Conservation (phyloP, 2,888 invertebrate species). For the Tortrix viridana region DNA sequence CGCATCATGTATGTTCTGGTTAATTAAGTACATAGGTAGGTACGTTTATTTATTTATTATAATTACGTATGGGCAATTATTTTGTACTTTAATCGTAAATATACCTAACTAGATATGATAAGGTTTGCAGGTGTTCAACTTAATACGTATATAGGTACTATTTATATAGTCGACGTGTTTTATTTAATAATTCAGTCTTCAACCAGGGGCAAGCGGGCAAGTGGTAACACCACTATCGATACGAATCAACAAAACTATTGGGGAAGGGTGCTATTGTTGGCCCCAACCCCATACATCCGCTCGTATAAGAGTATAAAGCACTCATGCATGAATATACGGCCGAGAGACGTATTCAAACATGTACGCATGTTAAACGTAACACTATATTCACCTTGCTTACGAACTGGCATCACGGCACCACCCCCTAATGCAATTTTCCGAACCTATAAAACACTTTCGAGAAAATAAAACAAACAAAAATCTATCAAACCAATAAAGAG, state of each 20-base stretch:
- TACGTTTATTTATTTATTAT: too few species aligned
- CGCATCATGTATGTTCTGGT: too few species aligned
- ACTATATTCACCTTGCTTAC: conserved; percentile 88
- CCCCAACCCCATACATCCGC: conserved; percentile 50
- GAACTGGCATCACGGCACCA: conserved; percentile 88
- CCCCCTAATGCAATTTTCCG: conserved; percentile 77
- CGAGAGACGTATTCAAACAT: background rate
- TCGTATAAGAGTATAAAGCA: conserved; percentile 22
- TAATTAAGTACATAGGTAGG: too few species aligned
- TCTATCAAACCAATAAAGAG: conserved; percentile 62
- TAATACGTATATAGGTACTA: too few species aligned
- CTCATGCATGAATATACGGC: conserved; percentile 16
- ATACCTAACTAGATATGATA: too few species aligned
- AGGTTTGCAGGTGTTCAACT: too few species aligned
- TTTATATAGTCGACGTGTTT: background rate
- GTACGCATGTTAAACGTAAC: conserved; percentile 17
- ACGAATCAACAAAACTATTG: conserved; percentile 51
- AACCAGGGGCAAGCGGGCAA: background rate
- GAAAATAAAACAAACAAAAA: conserved; percentile 65
- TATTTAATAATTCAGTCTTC: conserved; percentile 1
- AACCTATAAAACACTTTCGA: conserved; percentile 63
- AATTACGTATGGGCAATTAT: too few species aligned
- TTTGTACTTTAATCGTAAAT: too few species aligned
- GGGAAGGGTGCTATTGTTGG: conserved; percentile 53
- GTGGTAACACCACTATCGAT: conserved; percentile 62